Evolutionary conservation across 2,113 vertebrate species (phyloP).

Genomic region (Phrynocephalus versicolor): DNA sequence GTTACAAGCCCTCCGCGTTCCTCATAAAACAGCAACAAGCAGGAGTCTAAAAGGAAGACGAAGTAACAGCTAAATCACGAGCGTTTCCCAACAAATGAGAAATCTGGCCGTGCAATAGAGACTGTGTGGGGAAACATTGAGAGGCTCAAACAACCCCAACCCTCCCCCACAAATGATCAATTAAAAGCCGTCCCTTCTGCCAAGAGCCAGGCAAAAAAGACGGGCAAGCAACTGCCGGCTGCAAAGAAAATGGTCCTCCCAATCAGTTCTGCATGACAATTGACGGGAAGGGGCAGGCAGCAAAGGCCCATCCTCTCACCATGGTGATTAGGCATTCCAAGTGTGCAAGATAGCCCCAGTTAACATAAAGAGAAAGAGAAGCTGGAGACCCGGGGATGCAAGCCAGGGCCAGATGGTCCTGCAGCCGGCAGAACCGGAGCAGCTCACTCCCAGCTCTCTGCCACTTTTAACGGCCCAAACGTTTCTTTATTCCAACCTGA

Average conservation of each 20-base stretch:
- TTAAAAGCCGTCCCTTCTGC: slow-evolving; percentile 78
- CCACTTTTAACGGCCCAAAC: slow-evolving; percentile 81
- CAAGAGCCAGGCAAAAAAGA: slow-evolving; percentile 45
- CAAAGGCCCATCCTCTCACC: slow-evolving; percentile 73
- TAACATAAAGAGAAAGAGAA: slow-evolving; percentile 72
- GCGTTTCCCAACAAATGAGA: slow-evolving; percentile 19
- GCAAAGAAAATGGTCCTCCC: slow-evolving; percentile 52
- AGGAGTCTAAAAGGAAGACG: neutral
- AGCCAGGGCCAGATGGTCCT: slow-evolving; percentile 81
- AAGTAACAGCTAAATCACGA: slow-evolving; percentile 31
- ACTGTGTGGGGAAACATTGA: slow-evolving; percentile 58
- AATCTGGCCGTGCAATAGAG: slow-evolving; percentile 44
- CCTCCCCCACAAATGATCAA: slow-evolving; percentile 74
- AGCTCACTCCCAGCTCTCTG: slow-evolving; percentile 75
- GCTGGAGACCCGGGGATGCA: slow-evolving; percentile 62
- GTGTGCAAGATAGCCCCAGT: slow-evolving; percentile 73
- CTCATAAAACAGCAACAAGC: slow-evolving; percentile 14
- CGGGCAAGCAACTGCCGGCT: slow-evolving; percentile 61
- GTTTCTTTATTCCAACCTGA: slow-evolving; percentile 82
- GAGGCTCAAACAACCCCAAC: slow-evolving; percentile 53
- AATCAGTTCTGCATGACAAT: slow-evolving; percentile 81
- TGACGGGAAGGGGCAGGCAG: slow-evolving; percentile 69
- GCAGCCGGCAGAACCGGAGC: slow-evolving; percentile 74
- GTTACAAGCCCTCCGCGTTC: slow-evolving; percentile 20
- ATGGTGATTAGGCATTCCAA: slow-evolving; percentile 81